phyloP scores from a whole-genome alignment of 2,113 vertebrate genomes.

The Pseudorectes ferrugineus region DNA sequence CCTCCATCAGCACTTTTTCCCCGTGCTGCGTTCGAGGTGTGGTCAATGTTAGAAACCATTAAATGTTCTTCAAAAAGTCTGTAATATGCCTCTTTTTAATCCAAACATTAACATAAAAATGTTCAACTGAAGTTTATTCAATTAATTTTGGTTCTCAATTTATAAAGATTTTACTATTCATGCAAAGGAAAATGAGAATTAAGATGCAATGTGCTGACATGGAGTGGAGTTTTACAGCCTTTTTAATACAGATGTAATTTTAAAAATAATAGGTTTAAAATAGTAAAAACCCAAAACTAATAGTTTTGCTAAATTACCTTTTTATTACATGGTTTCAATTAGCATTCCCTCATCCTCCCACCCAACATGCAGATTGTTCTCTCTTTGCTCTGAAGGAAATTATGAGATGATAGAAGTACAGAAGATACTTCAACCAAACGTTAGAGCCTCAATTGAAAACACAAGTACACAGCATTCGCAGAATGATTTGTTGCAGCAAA shows the following conservation, averaged over 20 bases:
- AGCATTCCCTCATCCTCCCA: conserved; percentile 56
- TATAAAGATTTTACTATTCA: conserved; percentile 71
- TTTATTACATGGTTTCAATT: conserved; percentile 69
- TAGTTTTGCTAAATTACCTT: conserved; percentile 69
- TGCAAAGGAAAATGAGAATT: conserved; percentile 61
- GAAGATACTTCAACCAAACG: conserved; percentile 29
- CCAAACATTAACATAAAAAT: conserved; percentile 60
- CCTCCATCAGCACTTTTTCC: conserved; percentile 17
- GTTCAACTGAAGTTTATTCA: conserved; percentile 62
- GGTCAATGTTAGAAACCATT: background rate
- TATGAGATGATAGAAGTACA: conserved; percentile 41
- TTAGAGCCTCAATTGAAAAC: conserved; percentile 14
- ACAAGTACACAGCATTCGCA: background rate
- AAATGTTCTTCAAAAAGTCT: conserved; percentile 1
- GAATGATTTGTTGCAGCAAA: conserved; percentile 36
- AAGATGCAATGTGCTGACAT: conserved; percentile 56
- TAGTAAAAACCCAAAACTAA: conserved; percentile 49
- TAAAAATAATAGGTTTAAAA: conserved; percentile 73
- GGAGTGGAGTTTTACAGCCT: conserved; percentile 60
- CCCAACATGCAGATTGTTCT: conserved; percentile 36
- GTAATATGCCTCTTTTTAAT: conserved; percentile 29
- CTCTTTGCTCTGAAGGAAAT: conserved; percentile 48
- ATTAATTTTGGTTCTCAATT: conserved; percentile 71
- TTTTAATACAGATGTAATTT: conserved; percentile 73
- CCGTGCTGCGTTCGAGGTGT: background rate